Conservation (phyloP, 64 coral and sea anemone species). For the Astreopora myriophthalma region DNA sequence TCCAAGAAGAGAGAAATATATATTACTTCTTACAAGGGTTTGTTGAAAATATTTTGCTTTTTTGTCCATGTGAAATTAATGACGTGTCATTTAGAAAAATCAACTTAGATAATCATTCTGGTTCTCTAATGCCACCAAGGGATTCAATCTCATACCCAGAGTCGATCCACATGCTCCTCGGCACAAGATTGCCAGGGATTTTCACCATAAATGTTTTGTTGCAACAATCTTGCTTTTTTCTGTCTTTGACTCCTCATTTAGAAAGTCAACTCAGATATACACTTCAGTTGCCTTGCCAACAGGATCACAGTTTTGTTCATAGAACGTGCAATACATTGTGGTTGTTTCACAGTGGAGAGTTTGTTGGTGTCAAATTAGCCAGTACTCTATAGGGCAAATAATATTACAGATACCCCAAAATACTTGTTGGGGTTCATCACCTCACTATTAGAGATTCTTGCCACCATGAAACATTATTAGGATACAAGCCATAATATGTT, state of each 20-base stretch:
- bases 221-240: not conserved
- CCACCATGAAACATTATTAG: not conserved
- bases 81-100: not conserved
- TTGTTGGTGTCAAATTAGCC: not conserved
- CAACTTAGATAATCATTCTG: not conserved
- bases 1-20: not conserved
- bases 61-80: not conserved
- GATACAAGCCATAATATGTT: not conserved
- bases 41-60: not conserved
- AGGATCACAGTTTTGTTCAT: not conserved
- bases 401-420: not conserved
- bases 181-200: not conserved
- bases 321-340: not conserved
- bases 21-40: not conserved
- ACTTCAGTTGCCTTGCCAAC: not conserved
- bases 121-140: not conserved
- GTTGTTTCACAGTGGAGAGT: not conserved
- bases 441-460: not conserved
- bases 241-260: not conserved
- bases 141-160: not conserved
- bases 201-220: not conserved
- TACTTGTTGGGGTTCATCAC: not conserved
- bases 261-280: not conserved
- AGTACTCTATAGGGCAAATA: not conserved
- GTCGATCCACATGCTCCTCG: not conserved